These are phyloP conservation scores for Cervus canadensis DNA, from an alignment of 2,113 vertebrate species.

Conservation along the genomic window DNA sequence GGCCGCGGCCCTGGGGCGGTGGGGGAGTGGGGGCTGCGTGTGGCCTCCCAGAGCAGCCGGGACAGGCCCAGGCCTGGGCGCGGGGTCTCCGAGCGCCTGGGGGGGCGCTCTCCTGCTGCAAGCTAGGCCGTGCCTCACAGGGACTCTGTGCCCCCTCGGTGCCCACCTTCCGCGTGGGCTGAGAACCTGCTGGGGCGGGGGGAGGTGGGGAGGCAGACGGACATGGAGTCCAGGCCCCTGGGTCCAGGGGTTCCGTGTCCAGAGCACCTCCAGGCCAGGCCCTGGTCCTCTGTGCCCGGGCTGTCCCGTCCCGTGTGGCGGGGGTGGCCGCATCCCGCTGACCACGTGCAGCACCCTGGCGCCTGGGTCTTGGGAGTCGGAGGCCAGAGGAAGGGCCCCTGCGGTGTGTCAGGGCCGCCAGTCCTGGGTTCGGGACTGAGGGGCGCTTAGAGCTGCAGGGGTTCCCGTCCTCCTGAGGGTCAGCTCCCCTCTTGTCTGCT, in stretches of 20 bases:
- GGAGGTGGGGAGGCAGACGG: not conserved
- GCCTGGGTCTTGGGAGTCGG: not conserved
- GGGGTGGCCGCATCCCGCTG: fast-evolving
- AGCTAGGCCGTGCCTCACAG: too few species aligned
- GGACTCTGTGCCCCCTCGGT: fast-evolving
- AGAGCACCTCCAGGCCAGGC: not conserved
- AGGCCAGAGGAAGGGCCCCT: not conserved
- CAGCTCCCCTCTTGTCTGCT: fast-evolving
- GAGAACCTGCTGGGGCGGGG: not conserved
- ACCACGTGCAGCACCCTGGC: fast-evolving
- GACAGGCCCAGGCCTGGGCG: not conserved
- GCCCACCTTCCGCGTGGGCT: fast-evolving
- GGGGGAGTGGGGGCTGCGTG: not conserved
- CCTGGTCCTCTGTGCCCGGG: not conserved
- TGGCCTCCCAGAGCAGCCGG: not conserved
- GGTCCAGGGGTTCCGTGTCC: fast-evolving
- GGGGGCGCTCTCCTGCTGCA: not conserved
- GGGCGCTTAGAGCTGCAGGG: not conserved
- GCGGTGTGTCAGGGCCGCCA: fast-evolving
- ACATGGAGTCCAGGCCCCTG: fast-evolving
- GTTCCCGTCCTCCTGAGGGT: not conserved
- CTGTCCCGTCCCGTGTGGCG: too few species aligned
- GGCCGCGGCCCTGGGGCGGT: fast-evolving
- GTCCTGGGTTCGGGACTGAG: fast-evolving
- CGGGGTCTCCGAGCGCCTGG: not conserved